These are phyloP conservation scores for Drosophila anomalata DNA, from an alignment of 2,888 invertebrate genomes.

Conservation along the genomic window DNA sequence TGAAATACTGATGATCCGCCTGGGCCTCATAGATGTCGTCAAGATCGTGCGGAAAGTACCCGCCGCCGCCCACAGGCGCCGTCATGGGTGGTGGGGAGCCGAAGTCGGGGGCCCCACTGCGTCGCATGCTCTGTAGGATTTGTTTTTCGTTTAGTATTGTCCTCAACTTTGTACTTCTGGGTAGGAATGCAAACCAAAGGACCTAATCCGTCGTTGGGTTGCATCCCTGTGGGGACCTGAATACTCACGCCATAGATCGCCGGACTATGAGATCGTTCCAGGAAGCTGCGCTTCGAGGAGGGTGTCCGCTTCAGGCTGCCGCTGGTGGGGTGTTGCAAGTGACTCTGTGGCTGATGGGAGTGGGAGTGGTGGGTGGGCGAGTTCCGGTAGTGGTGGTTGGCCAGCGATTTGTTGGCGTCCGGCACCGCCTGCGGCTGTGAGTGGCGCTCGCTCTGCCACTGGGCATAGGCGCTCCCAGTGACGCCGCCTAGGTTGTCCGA, in stretches of 20 bases:
- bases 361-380: slow-evolving; percentile 71
- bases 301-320: slow-evolving; percentile 81
- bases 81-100: slow-evolving; percentile 78
- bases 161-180: too few species aligned
- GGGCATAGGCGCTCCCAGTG: slow-evolving; percentile 65
- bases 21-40: slow-evolving; percentile 83
- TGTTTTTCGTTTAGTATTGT: background rate
- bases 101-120: slow-evolving; percentile 73
- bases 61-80: slow-evolving; percentile 65
- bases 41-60: slow-evolving; percentile 84
- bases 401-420: slow-evolving; percentile 74
- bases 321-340: slow-evolving; percentile 40
- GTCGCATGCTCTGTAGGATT: slow-evolving; percentile 79
- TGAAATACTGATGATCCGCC: slow-evolving; percentile 83
- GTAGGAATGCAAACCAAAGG: slow-evolving; percentile 9
- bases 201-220: background rate
- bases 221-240: background rate
- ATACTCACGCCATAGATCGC: slow-evolving; percentile 81
- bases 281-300: slow-evolving; percentile 78
- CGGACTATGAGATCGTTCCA: slow-evolving; percentile 82
- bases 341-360: slow-evolving; percentile 9
- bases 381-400: slow-evolving; percentile 76
- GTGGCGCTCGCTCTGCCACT: slow-evolving; percentile 67
- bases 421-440: slow-evolving; percentile 84
- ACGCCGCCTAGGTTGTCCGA: slow-evolving; percentile 56